A percentile compares a stretch with the other conserved stretches of the same genome.
phyloP scores from a whole-genome alignment of 2,113 vertebrate species.

The Xiphophorus hellerii region DNA sequence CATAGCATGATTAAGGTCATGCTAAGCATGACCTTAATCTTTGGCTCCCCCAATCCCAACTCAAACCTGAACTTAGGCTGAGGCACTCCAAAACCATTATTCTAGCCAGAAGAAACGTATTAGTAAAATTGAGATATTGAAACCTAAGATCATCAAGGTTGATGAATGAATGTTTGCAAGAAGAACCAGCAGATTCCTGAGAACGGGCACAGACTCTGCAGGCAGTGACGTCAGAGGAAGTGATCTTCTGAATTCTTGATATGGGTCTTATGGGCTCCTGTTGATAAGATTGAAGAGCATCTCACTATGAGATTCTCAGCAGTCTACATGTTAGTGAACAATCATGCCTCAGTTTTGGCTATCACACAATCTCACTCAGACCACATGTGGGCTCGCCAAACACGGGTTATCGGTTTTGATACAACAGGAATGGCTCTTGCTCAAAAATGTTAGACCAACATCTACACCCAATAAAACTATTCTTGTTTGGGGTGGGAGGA shows the following conservation, averaged over 20 bases:
- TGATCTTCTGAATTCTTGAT: conserved; percentile 48
- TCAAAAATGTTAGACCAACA: conserved; percentile 29
- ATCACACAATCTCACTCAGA: conserved; percentile 61
- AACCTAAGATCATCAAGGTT: neutral
- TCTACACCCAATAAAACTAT: conserved; percentile 13
- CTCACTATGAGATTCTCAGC: conserved; percentile 50
- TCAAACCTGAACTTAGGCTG: neutral
- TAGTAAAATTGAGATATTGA: neutral
- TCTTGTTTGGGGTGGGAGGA: neutral
- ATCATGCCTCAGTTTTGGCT: conserved; percentile 57
- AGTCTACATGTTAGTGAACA: conserved; percentile 40
- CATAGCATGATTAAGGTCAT: too few species aligned
- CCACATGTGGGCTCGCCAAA: conserved; percentile 52
- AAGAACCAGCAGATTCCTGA: conserved; percentile 1
- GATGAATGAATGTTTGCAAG: neutral
- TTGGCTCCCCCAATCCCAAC: neutral
- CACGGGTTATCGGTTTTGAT: conserved; percentile 58
- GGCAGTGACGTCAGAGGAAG: conserved; percentile 65
- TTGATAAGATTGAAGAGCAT: conserved; percentile 62
- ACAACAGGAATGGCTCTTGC: conserved; percentile 44
- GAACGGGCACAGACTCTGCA: conserved; percentile 4
- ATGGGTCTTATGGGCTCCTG: conserved; percentile 47
- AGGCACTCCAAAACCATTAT: neutral
- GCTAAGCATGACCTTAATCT: neutral
- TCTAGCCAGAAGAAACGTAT: neutral